A percentile compares a stretch with the other conserved stretches of the same genome.
These are phyloP conservation scores for Cerceris rybyensis DNA, from an alignment of 2,888 invertebrate species.

Conservation along the genomic window DNA sequence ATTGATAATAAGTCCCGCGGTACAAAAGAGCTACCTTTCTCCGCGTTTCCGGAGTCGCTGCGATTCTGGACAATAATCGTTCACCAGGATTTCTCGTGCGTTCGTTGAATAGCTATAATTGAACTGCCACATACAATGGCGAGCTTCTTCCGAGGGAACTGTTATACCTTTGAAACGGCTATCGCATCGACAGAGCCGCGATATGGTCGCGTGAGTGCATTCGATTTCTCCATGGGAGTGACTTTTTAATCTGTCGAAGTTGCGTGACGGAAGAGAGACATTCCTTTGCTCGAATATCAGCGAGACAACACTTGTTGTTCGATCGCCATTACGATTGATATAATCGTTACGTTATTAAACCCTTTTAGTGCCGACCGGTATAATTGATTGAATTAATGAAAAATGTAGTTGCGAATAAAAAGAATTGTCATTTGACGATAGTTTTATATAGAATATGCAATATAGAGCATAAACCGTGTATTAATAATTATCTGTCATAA, in stretches of 20 bases:
- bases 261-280: conserved; percentile 40
- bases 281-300: conserved; percentile 35
- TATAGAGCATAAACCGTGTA: too few relatives aligned
- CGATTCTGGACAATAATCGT: conserved; percentile 38
- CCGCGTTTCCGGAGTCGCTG: conserved; percentile 35
- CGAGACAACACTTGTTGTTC: conserved; percentile 3
- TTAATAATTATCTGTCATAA: too few relatives aligned
- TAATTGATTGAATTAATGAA: too few relatives aligned
- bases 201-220: conserved; percentile 23
- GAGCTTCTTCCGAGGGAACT: conserved; percentile 44
- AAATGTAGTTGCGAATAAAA: too few relatives aligned
- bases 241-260: conserved; percentile 41
- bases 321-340: not conserved
- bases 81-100: conserved; percentile 38
- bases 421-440: too few relatives aligned
- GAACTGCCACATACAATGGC: conserved; percentile 39
- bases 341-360: conserved; percentile 20
- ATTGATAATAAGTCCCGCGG: conserved; percentile 14
- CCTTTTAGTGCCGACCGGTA: too few relatives aligned
- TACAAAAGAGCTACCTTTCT: conserved; percentile 54
- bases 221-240: conserved; percentile 44
- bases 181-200: conserved; percentile 16
- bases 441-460: too few relatives aligned
- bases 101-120: conserved; percentile 52
- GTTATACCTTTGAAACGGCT: conserved; percentile 3